Conservation (phyloP, 64 coral and sea anemone species). For the Montipora sp. region DNA sequence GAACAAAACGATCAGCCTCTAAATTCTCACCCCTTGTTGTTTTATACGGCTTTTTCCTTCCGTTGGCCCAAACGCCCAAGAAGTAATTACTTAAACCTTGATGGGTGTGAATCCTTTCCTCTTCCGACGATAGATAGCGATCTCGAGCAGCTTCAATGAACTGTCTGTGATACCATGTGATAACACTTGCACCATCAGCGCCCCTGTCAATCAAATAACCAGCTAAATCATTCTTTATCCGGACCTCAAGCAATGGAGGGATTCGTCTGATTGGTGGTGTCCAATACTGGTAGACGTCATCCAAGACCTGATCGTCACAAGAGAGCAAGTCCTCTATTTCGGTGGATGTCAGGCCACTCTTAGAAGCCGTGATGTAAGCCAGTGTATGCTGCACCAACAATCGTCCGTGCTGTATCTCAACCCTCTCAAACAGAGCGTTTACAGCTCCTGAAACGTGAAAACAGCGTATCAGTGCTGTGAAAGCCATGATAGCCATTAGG, state of each 20-base stretch:
- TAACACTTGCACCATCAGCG: conserved; percentile 75
- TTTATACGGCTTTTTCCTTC: conserved; percentile 63
- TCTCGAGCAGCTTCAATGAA: conserved; percentile 85
- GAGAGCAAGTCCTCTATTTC: conserved; percentile 87
- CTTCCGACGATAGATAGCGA: conserved; percentile 55
- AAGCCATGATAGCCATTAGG: too few relatives aligned
- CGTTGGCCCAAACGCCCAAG: conserved; percentile 75
- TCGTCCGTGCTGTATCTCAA: conserved; percentile 76
- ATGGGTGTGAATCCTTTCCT: conserved; percentile 52
- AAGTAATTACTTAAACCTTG: conserved; percentile 75
- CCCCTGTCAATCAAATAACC: conserved; percentile 82
- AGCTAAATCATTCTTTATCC: conserved; percentile 68
- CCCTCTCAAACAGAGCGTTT: conserved; percentile 79
- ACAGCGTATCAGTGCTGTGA: too few relatives aligned
- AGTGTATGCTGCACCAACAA: conserved; percentile 65
- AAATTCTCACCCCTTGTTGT: not conserved
- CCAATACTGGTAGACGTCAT: conserved; percentile 91
- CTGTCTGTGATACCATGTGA: conserved; percentile 91
- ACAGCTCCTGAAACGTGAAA: conserved; percentile 61
- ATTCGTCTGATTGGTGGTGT: conserved; percentile 82
- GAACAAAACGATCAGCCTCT: conserved; percentile 51
- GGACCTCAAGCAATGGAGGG: conserved; percentile 77
- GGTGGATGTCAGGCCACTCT: conserved; percentile 84
- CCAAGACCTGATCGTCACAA: conserved; percentile 82
- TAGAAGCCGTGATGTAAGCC: conserved; percentile 86